Conservation (phyloP, 2,113 vertebrate genomes). For the Embiotoca jacksoni region DNA sequence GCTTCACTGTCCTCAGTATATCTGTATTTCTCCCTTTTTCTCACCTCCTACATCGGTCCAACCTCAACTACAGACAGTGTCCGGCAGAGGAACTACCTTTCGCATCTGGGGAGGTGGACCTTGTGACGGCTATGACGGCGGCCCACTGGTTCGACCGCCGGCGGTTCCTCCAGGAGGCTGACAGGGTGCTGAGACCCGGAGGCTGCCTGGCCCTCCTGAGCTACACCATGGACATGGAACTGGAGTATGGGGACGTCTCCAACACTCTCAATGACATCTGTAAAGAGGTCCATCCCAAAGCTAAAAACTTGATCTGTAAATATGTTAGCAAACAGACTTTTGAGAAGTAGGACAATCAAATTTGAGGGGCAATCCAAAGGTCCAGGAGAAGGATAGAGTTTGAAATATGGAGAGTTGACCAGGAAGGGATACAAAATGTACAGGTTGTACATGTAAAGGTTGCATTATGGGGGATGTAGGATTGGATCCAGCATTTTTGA, state of each 20-base stretch:
- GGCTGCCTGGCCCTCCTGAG: constrained; percentile 84
- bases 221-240: constrained; percentile 77
- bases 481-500: too few species aligned
- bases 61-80: constrained; percentile 55
- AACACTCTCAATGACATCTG: constrained; percentile 76
- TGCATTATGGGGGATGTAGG: too few species aligned
- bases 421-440: too few species aligned
- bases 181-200: constrained; percentile 78
- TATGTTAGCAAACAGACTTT: too few species aligned
- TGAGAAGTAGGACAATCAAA: too few species aligned
- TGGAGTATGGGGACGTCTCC: constrained; percentile 72
- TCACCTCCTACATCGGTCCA: too few species aligned
- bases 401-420: too few species aligned
- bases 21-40: too few species aligned
- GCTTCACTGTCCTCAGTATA: too few species aligned
- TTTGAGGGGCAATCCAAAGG: too few species aligned
- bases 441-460: too few species aligned
- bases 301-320: neutral
- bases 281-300: constrained; percentile 75
- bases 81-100: constrained; percentile 85
- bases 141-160: constrained; percentile 85
- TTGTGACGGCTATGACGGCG: constrained; percentile 80
- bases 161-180: constrained; percentile 80
- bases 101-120: constrained; percentile 65
- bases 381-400: too few species aligned